Evolutionary conservation across 2,797 vertebrate genomes (phyloP).

Genomic region (Nannoperca australis): DNA sequence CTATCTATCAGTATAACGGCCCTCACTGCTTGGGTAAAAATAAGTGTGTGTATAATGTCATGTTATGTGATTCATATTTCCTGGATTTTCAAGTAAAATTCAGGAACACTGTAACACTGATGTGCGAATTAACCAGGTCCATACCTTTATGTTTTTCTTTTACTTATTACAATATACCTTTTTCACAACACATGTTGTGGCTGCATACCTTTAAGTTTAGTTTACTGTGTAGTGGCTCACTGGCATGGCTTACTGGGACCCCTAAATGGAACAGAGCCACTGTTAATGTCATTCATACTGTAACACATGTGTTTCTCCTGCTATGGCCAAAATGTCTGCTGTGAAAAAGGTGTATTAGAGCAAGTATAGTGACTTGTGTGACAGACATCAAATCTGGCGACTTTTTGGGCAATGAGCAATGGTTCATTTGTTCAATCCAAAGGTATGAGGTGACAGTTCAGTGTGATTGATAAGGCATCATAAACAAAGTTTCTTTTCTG

Average conservation of each 20-base stretch:
- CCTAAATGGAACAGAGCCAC: constrained; percentile 17
- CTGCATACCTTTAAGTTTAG: constrained; percentile 15
- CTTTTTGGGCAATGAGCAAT: neutral
- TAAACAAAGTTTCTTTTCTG: neutral
- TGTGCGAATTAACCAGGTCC: neutral
- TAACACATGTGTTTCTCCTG: constrained; percentile 14
- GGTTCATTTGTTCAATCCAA: neutral
- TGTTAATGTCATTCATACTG: constrained; percentile 24
- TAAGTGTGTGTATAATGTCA: neutral
- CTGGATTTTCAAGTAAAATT: constrained; percentile 13
- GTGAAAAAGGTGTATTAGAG: neutral
- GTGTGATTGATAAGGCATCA: neutral
- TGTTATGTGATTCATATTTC: constrained; percentile 4
- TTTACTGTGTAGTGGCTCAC: neutral
- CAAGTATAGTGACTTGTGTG: neutral
- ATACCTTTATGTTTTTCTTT: too few relatives aligned
- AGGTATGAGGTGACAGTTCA: neutral
- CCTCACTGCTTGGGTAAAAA: constrained; percentile 24
- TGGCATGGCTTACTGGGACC: neutral
- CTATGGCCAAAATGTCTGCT: constrained; percentile 16
- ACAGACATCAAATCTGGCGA: neutral
- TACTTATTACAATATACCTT: too few relatives aligned
- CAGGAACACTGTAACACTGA: neutral
- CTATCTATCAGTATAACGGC: constrained; percentile 4
- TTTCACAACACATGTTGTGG: too few relatives aligned